These are phyloP conservation scores for Drosophila vallismaia DNA, from an alignment of 2,888 invertebrate genomes.

Conservation along the genomic window DNA sequence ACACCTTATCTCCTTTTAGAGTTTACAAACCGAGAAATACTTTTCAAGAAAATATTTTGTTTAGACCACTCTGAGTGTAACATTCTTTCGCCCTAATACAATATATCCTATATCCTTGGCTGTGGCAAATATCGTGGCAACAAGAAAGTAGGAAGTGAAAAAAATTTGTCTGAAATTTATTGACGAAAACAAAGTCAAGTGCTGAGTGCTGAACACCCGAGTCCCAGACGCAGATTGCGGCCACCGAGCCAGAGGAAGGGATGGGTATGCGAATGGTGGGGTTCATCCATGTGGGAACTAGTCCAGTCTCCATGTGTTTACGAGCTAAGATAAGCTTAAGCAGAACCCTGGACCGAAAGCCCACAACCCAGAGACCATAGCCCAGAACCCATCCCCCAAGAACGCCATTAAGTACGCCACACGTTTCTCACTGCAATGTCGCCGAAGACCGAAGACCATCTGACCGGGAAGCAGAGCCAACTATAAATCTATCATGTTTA, in stretches of 20 bases:
- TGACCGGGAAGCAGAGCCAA: constrained; percentile 61
- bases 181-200: constrained; percentile 75
- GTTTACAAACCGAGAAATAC: constrained; percentile 1
- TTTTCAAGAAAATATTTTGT: constrained; percentile 2
- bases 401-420: constrained; percentile 67
- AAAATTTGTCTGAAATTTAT: constrained; percentile 66
- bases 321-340: constrained; percentile 69
- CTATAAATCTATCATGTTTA: constrained; percentile 76
- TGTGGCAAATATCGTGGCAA: constrained; percentile 11
- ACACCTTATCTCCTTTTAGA: neutral
- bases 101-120: neutral
- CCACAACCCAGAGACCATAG: too few species aligned
- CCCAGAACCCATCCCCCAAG: constrained; percentile 19
- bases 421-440: constrained; percentile 65
- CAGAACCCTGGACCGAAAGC: constrained; percentile 6
- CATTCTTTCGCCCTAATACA: neutral
- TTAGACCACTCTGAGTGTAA: neutral
- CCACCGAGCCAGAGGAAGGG: neutral
- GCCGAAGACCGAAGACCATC: constrained; percentile 51
- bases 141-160: constrained; percentile 14
- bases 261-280: constrained; percentile 29
- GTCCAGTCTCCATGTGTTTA: constrained; percentile 58
- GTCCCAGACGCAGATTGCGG: constrained; percentile 53
- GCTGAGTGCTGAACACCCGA: constrained; percentile 40
- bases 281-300: constrained; percentile 39